Percentiles rank a stretch among this genome's conserved stretches.
These are phyloP conservation scores for Tolmerus cingulatus DNA, from an alignment of 2,888 invertebrate species.

Conservation along the genomic window DNA sequence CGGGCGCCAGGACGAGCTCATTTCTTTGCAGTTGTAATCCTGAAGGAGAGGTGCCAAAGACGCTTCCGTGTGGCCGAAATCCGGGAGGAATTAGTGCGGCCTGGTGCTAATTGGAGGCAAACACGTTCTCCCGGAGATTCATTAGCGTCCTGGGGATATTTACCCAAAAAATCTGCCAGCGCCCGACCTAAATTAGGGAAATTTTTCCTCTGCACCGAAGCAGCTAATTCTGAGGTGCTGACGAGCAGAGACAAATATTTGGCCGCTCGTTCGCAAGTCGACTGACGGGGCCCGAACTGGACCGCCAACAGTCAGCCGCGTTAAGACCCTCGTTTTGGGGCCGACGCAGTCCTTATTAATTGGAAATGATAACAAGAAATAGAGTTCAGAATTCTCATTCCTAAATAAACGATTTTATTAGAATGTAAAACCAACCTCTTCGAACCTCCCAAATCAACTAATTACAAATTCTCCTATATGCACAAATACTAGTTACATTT, in stretches of 20 bases:
- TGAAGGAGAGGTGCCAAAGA: neutral
- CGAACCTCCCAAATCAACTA: no score
- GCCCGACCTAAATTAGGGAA: neutral
- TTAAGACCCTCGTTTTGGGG: neutral
- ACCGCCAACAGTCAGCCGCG: neutral
- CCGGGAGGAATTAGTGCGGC: constrained; percentile 31
- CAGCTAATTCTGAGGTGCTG: neutral
- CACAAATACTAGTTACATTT: no score
- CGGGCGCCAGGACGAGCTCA: neutral
- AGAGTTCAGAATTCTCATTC: no score
- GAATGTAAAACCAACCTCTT: no score
- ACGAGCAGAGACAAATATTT: neutral
- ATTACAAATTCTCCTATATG: no score
- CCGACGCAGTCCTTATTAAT: neutral
- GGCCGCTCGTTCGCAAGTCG: neutral
- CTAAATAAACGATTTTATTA: no score
- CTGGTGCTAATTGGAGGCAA: constrained; percentile 35
- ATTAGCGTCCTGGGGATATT: constrained; percentile 15
- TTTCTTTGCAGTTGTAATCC: neutral
- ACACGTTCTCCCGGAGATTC: constrained; percentile 19
- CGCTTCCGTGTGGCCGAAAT: neutral
- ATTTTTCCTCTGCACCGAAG: neutral
- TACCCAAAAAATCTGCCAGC: neutral
- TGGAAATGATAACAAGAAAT: no score
- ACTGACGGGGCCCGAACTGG: neutral